A percentile compares a stretch with the other conserved stretches of the same genome.
phyloP scores from a whole-genome alignment of 2,888 invertebrate genomes.

The Melanotus villosus region DNA sequence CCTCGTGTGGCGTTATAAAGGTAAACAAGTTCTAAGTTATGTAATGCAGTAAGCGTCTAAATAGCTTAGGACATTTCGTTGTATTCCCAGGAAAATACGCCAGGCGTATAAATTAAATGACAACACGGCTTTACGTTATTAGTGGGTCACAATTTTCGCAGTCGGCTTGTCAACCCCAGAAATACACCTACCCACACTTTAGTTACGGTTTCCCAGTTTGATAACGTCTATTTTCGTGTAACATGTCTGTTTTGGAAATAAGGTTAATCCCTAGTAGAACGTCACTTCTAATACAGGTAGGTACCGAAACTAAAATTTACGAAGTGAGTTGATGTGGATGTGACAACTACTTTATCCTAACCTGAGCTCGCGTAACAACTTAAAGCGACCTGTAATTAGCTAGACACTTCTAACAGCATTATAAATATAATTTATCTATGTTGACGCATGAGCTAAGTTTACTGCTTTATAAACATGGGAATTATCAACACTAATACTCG shows the following conservation, averaged over 20 bases:
- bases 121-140: conserved; percentile 22
- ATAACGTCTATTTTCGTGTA: background rate
- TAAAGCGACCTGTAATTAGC: background rate
- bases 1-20: background rate
- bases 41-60: conserved; percentile 12
- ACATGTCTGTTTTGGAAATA: conserved; percentile 14
- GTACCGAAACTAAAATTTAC: conserved; percentile 1
- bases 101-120: conserved; percentile 24
- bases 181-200: conserved; percentile 7
- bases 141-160: conserved; percentile 23
- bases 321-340: background rate
- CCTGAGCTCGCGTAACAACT: background rate
- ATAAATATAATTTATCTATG: no score
- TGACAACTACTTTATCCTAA: background rate
- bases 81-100: conserved; percentile 19
- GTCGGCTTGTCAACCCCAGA: conserved; percentile 19
- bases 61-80: conserved; percentile 14
- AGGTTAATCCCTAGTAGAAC: conserved; percentile 7
- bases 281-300: conserved; percentile 11
- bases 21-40: conserved; percentile 6
- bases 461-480: no score
- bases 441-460: no score
- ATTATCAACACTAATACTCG: no score
- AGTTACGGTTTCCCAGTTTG: conserved; percentile 18
- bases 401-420: no score